Conservation (phyloP, 92 coral and sea anemone species). For the Palythoa grandiflora region DNA sequence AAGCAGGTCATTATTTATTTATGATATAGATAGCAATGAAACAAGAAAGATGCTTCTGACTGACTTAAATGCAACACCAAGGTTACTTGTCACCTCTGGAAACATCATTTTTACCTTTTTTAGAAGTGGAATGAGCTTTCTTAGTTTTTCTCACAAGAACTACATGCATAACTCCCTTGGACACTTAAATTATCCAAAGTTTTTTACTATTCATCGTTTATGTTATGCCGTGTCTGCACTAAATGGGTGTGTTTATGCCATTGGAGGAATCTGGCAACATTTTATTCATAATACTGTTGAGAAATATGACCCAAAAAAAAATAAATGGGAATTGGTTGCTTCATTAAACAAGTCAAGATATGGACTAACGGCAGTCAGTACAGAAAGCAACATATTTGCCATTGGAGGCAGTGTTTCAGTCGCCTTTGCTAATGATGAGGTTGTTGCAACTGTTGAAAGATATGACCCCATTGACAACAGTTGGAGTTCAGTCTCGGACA, state of each 20-base stretch:
- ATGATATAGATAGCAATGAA: conserved; percentile 25
- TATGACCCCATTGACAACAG: conserved; percentile 61
- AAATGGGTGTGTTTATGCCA: conserved; percentile 25
- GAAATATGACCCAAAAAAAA: conserved; percentile 17
- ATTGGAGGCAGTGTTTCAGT: conserved; percentile 11
- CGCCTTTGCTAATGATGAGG: not conserved
- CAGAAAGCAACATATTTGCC: conserved; percentile 23
- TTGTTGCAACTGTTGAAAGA: conserved; percentile 58
- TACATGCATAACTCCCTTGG: not conserved
- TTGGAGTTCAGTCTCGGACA: conserved; percentile 69
- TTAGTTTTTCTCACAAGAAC: not conserved
- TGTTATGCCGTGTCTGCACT: not conserved
- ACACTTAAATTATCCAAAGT: not conserved
- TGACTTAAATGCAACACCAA: not conserved
- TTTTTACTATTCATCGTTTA: not conserved
- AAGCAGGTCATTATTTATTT: conserved; percentile 31
- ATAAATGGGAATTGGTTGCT: conserved; percentile 10
- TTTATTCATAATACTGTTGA: conserved; percentile 1
- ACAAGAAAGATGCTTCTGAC: not conserved
- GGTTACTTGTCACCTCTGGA: not conserved
- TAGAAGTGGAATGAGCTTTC: not conserved
- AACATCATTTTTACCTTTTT: not conserved
- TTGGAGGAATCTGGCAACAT: conserved; percentile 39
- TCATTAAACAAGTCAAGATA: conserved; percentile 33
- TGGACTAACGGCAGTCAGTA: conserved; percentile 10